Base-by-base conservation (phyloP, 2,113 vertebrate species). In the Mastomys coucha region DNA sequence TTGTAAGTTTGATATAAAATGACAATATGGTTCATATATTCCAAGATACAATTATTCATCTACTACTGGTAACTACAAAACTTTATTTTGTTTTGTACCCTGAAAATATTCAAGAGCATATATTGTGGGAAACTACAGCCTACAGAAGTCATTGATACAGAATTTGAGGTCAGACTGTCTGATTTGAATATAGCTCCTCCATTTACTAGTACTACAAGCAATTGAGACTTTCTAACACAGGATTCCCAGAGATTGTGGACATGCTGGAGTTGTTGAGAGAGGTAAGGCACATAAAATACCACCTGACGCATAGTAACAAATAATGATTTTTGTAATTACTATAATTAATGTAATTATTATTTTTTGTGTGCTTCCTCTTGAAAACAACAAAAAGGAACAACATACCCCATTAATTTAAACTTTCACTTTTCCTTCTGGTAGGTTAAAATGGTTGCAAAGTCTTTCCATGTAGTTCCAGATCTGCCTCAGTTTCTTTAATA, bases 241-340 rank as follows among this genome's bases (percentile, higher is more conserved):
- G 39, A 56, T 24, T 45, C n/a, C 69, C 77, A 73, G 45, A 76
- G 45, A 24, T 26, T 87, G 76, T 6, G 58, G 39, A 28, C 5
- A 13, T 81, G 69, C n/a, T 82, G 91, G 53, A 94, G 45, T 31
- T 94, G 36, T 70, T 76, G 56, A 63, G 39, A 26, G 8, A 26
- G 8, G 45, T 42, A 84, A 63, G 24, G 56, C n/a, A 60, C 24
- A 84, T 28, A 26, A 60, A 60, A 16, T 84, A 60, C n/a, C 28
- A 16, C 56, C 36, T 84, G 51, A 26, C 7, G 87, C 39, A 63
- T 28, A 76, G 31, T 67, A 73, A 72, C 91, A 89, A 95, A 86
- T 94, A 93, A 82, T 60, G 63, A 87, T 67, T 94, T 69, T 77
- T 93, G 84, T 73, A 77, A 58, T 42, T 73, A 67, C 85, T 86